Conservation (phyloP, 2,888 invertebrate genomes). For the Hirtodrosophila alboralis region DNA sequence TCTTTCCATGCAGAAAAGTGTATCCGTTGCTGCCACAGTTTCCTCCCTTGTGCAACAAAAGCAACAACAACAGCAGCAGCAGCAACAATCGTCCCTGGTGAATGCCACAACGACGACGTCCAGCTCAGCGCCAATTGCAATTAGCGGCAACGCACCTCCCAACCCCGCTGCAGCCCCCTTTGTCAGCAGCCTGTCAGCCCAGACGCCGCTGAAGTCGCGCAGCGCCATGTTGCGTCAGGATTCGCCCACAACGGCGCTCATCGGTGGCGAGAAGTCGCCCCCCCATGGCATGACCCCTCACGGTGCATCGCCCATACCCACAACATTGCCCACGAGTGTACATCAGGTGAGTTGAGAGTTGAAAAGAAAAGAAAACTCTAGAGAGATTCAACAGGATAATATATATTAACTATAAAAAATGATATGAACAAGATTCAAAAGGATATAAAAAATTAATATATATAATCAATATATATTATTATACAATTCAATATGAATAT, state of each 20-base stretch:
- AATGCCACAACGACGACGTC: slow-evolving; percentile 50
- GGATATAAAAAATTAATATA: no score
- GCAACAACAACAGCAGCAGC: slow-evolving; percentile 67
- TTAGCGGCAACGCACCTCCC: slow-evolving; percentile 61
- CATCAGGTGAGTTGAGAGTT: slow-evolving; percentile 81
- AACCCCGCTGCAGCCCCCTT: slow-evolving; percentile 75
- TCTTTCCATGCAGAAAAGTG: slow-evolving; percentile 79
- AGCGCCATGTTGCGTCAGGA: slow-evolving; percentile 77
- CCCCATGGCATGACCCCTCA: slow-evolving; percentile 85
- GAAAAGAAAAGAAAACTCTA: background rate
- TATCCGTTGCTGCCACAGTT: slow-evolving; percentile 73
- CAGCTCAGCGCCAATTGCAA: slow-evolving; percentile 67
- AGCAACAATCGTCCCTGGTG: slow-evolving; percentile 62
- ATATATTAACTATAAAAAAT: no score
- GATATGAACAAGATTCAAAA: no score
- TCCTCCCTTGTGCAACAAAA: slow-evolving; percentile 78
- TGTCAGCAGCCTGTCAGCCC: slow-evolving; percentile 78
- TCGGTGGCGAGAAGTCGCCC: slow-evolving; percentile 84
- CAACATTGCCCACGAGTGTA: slow-evolving; percentile 82
- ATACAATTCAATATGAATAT: no score
- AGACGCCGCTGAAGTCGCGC: slow-evolving; percentile 80
- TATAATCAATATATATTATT: no score
- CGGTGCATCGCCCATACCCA: slow-evolving; percentile 84
- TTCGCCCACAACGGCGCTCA: slow-evolving; percentile 80
- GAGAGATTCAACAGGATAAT: no score